These are phyloP conservation scores for Lacerta agilis DNA, from an alignment of 2,797 vertebrate genomes.

Conservation along the genomic window DNA sequence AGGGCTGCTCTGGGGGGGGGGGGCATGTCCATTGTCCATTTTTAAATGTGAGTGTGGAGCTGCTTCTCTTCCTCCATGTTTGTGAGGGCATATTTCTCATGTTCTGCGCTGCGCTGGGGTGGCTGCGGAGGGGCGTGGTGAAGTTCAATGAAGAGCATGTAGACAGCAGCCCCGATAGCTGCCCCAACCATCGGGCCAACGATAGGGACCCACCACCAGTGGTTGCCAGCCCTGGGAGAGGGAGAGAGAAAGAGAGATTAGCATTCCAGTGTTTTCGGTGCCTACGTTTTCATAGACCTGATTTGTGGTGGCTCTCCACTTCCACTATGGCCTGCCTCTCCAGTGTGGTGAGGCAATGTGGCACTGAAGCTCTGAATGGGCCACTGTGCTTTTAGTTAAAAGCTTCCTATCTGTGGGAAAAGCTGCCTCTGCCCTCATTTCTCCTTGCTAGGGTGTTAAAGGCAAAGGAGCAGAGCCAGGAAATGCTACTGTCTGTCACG, in stretches of 20 bases:
- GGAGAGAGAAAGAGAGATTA: neutral
- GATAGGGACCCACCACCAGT: constrained; percentile 98
- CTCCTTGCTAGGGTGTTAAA: neutral
- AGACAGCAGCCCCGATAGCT: constrained; percentile 85
- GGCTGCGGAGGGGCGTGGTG: constrained; percentile 81
- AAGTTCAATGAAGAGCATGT: constrained; percentile 88
- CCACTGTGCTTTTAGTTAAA: neutral
- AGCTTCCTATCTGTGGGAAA: neutral
- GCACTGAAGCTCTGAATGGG: neutral
- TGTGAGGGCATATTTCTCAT: constrained; percentile 89
- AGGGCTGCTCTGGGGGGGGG: constrained; percentile 19
- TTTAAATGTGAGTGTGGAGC: constrained; percentile 1
- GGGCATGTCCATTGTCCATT: constrained; percentile 6
- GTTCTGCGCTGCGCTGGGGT: constrained; percentile 75
- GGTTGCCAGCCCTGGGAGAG: constrained; percentile 84
- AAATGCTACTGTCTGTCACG: too few relatives aligned
- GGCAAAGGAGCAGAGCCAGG: neutral
- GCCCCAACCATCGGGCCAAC: constrained; percentile 91
- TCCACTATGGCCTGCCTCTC: neutral
- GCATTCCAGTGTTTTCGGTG: neutral
- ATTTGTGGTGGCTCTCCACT: neutral
- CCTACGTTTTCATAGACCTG: neutral
- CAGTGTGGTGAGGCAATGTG: too few relatives aligned
- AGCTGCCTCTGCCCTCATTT: neutral
- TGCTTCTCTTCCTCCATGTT: constrained; percentile 75